phyloP scores from a whole-genome alignment of 2,113 vertebrate genomes.

The Cynopterus brachyotis region DNA sequence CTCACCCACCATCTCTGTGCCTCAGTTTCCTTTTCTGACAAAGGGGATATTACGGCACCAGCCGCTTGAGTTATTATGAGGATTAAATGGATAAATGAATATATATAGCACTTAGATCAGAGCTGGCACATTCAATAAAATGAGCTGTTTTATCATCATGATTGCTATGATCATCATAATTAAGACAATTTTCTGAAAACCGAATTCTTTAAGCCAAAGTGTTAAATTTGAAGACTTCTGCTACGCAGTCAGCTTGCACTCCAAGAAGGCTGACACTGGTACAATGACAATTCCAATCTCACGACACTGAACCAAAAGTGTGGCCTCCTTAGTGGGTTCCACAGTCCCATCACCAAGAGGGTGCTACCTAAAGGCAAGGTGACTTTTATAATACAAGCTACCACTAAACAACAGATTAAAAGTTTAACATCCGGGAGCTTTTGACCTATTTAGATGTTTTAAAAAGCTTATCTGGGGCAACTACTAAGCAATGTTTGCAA shows the following conservation, averaged over 20 bases:
- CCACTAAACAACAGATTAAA: background rate
- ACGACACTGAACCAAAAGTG: accelerated
- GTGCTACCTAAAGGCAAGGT: background rate
- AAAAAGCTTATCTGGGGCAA: background rate
- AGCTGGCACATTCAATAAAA: background rate
- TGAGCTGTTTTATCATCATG: no score
- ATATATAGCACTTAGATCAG: background rate
- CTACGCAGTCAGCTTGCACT: background rate
- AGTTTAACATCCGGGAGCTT: background rate
- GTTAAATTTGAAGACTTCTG: background rate
- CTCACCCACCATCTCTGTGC: background rate
- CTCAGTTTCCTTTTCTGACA: background rate
- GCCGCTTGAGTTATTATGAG: background rate
- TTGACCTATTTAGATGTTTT: background rate
- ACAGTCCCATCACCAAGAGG: background rate
- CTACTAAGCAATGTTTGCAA: background rate
- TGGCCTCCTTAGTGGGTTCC: background rate
- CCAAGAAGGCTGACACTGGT: background rate
- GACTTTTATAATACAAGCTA: background rate
- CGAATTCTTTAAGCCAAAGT: background rate
- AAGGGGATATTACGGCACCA: background rate
- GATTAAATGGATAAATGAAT: background rate
- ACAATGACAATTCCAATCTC: no score
- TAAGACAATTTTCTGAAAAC: background rate
- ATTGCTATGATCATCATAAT: background rate